Conservation (phyloP, 2,888 invertebrate genomes). For the Chloroclystis v-ata region DNA sequence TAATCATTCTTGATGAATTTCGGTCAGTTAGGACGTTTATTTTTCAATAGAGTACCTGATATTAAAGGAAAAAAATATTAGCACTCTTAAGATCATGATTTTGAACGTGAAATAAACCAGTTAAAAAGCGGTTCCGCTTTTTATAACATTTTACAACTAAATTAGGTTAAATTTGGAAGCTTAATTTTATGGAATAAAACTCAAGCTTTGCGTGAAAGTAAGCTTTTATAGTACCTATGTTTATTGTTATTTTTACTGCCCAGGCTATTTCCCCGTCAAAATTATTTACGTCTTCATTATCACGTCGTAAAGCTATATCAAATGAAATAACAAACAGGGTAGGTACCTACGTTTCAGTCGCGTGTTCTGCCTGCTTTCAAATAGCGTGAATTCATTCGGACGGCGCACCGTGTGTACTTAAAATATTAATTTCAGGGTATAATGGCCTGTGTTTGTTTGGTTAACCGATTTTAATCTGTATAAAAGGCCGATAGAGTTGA, state of each 20-base stretch:
- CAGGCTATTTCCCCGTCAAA: slow-evolving; percentile 28
- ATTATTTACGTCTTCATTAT: slow-evolving; percentile 33
- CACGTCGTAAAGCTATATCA: slow-evolving; percentile 31
- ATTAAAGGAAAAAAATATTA: too few species aligned
- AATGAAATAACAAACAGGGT: slow-evolving; percentile 31
- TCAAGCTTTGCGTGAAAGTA: slow-evolving; percentile 27
- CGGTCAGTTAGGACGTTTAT: too few species aligned
- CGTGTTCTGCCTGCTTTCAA: slow-evolving; percentile 24
- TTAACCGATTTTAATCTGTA: neutral
- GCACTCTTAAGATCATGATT: too few species aligned
- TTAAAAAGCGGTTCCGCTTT: too few species aligned
- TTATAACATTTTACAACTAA: too few species aligned
- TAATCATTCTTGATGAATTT: too few species aligned
- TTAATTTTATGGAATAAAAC: too few species aligned
- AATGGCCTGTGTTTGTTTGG: slow-evolving; percentile 23
- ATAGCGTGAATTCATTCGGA: slow-evolving; percentile 37
- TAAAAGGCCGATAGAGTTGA: neutral
- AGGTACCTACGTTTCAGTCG: slow-evolving; percentile 17
- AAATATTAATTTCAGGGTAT: slow-evolving; percentile 38
- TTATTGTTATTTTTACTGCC: slow-evolving; percentile 18
- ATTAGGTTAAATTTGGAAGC: too few species aligned
- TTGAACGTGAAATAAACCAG: too few species aligned
- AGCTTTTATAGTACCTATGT: slow-evolving; percentile 25
- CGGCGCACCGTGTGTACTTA: slow-evolving; percentile 42
- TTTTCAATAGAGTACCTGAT: too few species aligned